Evolutionary conservation across 2,888 invertebrate genomes (phyloP), one percentile per base, ranked within the genome.

Genomic region (Dyspetes luteomarginatus): DNA sequence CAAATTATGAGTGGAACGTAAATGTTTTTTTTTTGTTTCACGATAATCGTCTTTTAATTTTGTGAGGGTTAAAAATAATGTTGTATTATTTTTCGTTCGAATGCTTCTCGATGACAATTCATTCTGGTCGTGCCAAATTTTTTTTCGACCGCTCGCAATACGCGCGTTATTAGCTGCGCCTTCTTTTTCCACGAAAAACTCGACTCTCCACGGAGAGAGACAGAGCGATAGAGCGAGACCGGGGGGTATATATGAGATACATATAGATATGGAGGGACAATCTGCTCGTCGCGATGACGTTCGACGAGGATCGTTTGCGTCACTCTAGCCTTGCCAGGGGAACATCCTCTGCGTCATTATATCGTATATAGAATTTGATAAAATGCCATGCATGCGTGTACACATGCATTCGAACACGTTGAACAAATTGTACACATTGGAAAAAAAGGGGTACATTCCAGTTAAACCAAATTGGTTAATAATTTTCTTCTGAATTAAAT

Each of bases 281-380:
- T 60, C 28, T 55, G 65, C 58, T 45, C n/a, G 30, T 36, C 52
- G 72, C n/a, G n/a, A n/a, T 72, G 76, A 76, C 72, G 75, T 72
- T 45, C 60, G 55, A 72, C 26, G 67, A 62, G 67, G 62, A 76
- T 76, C 71, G 67, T 80, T 72, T 80, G 75, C 80, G 80, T 80
- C 78, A 76, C 28, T 26, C 28, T n/a, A 24, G 62, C 68, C 36
- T 64, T 45, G 62, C 41, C 56, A 50, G 56, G 56, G 73, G 64
- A 64, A 73, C 76, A 73, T 81, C 64, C 73, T 60, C 73, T 81
- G 81, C 77, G 73, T 73, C 77, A 69, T 30, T 24, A 41, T 48
- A 28, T 45, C 72, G 52, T 45, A 58, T 50, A 78, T 58, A 72
- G 52, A 64, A 65, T 17, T 5, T 48, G 64, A 77, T 56, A 24